A percentile compares a stretch with the other conserved stretches of the same genome.
These are phyloP conservation scores for Emydocephalus ijimae DNA, from an alignment of 2,113 vertebrate species.

Conservation along the genomic window DNA sequence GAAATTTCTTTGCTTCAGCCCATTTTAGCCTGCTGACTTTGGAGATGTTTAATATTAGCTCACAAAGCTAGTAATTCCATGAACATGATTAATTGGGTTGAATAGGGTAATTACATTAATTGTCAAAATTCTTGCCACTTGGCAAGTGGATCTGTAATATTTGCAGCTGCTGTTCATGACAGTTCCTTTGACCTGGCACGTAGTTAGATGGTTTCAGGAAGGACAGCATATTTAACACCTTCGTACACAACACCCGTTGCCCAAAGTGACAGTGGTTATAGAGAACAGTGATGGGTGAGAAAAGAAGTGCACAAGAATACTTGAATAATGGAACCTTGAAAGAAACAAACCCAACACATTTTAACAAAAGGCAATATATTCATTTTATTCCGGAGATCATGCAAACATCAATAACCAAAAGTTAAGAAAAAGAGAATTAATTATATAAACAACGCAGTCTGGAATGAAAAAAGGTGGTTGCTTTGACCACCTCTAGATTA, in stretches of 20 bases:
- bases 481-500: not conserved
- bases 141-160: slow-evolving; percentile 43
- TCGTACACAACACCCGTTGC: not conserved
- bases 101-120: slow-evolving; percentile 31
- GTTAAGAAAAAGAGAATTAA: not conserved
- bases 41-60: slow-evolving; percentile 46
- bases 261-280: not conserved
- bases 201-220: not conserved
- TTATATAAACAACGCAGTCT: not conserved
- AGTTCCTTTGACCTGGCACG: not conserved
- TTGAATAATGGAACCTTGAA: not conserved
- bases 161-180: slow-evolving; percentile 33
- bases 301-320: not conserved
- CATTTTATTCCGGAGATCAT: not conserved
- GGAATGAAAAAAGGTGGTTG: not conserved
- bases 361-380: not conserved
- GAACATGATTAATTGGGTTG: slow-evolving; percentile 46
- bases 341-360: not conserved
- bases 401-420: not conserved
- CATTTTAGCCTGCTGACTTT: slow-evolving; percentile 42
- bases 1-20: not conserved
- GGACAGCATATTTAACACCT: not conserved
- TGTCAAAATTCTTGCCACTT: slow-evolving; percentile 52
- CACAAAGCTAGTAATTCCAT: slow-evolving; percentile 44
- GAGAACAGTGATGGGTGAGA: not conserved